Conservation (phyloP, 2,113 vertebrate species). For the Tyrannus savana region DNA sequence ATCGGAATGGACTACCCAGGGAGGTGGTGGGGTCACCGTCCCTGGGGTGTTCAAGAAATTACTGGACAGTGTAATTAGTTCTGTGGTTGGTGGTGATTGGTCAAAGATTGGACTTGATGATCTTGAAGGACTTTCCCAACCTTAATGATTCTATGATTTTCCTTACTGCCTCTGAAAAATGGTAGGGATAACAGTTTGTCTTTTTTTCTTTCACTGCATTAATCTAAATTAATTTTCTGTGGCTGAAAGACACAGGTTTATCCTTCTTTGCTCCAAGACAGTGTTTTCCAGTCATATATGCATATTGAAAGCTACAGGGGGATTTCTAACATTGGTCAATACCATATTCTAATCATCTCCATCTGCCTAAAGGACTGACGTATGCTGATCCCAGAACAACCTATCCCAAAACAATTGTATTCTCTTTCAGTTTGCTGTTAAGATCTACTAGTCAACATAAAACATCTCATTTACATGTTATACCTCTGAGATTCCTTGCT, state of each 20-base stretch:
- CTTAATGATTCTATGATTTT: background rate
- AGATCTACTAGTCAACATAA: background rate
- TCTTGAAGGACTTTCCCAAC: background rate
- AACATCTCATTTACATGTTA: background rate
- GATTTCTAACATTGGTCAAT: background rate
- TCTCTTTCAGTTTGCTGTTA: background rate
- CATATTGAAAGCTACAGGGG: background rate
- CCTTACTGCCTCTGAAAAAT: background rate
- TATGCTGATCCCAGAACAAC: background rate
- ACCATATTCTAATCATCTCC: background rate
- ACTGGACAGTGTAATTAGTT: fast-evolving
- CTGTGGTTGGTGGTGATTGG: background rate
- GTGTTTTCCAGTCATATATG: background rate
- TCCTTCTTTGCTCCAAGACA: background rate
- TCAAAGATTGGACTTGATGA: background rate
- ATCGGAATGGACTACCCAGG: background rate
- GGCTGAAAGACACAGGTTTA: background rate
- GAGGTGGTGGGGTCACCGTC: background rate
- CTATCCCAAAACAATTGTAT: background rate
- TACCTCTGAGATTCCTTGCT: background rate
- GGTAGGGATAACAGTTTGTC: background rate
- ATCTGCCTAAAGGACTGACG: background rate
- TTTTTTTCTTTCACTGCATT: background rate
- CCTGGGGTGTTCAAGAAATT: background rate
- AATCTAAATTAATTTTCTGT: background rate